These are phyloP conservation scores for Ctenochaetus hawaiiensis DNA, from an alignment of 2,797 vertebrate genomes.

Conservation along the genomic window DNA sequence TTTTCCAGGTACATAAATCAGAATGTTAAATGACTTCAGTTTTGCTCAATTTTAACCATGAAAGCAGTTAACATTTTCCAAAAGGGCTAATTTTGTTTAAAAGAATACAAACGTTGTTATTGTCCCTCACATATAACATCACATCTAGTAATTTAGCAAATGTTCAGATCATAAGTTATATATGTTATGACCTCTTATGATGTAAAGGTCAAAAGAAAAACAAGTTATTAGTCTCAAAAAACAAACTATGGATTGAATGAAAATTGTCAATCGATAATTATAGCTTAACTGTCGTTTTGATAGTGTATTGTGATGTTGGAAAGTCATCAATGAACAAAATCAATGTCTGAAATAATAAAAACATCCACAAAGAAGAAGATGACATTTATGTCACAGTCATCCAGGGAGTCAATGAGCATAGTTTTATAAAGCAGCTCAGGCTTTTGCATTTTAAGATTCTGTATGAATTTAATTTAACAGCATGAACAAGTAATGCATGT, in stretches of 20 bases:
- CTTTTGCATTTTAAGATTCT: constrained; percentile 6
- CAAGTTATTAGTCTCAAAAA: too few relatives aligned
- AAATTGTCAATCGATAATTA: constrained; percentile 2
- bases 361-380: neutral
- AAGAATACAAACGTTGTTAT: neutral
- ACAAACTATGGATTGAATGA: neutral
- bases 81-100: neutral
- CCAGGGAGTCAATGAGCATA: too few relatives aligned
- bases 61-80: too few relatives aligned
- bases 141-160: too few relatives aligned
- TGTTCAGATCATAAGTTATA: too few relatives aligned
- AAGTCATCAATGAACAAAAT: neutral
- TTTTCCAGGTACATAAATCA: neutral
- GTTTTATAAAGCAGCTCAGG: too few relatives aligned
- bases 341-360: neutral
- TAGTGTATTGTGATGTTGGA: neutral
- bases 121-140: neutral
- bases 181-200: too few relatives aligned
- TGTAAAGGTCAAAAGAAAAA: too few relatives aligned
- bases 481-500: neutral
- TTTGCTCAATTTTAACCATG: neutral
- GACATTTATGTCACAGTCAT: neutral
- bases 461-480: constrained; percentile 10
- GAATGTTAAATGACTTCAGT: neutral
- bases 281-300: constrained; percentile 1